These are phyloP conservation scores for Carcharodon carcharias DNA, from an alignment of 2,797 vertebrate genomes.

Conservation along the genomic window DNA sequence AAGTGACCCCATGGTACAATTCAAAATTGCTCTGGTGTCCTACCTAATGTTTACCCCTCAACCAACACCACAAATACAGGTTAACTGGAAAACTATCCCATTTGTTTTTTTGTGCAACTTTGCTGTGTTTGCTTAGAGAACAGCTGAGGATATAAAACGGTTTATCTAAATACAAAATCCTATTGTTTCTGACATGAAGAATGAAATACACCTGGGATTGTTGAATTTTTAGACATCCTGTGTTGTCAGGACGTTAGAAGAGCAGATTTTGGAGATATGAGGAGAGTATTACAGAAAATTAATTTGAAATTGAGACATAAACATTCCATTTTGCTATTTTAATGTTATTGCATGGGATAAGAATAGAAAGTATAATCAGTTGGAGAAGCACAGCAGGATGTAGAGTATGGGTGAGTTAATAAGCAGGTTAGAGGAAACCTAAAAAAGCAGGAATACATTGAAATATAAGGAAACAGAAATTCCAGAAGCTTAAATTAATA, in stretches of 20 bases:
- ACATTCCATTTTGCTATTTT: not conserved
- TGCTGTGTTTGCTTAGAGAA: not conserved
- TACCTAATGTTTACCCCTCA: not conserved
- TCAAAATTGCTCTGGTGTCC: not conserved
- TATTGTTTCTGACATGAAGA: not conserved
- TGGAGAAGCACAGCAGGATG: not conserved
- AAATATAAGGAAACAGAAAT: not conserved
- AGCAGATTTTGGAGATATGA: not conserved
- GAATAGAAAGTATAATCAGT: not conserved
- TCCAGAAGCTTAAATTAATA: not conserved
- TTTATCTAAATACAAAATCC: not conserved
- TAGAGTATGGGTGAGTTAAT: not conserved
- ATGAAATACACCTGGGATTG: not conserved
- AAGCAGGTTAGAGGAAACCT: not conserved
- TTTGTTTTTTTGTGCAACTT: not conserved
- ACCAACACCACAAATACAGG: not conserved
- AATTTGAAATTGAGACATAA: not conserved
- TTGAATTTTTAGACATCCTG: not conserved
- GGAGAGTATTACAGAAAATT: not conserved
- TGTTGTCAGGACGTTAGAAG: not conserved
- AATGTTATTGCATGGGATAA: slow-evolving; percentile 1
- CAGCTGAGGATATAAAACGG: not conserved
- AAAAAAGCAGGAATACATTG: not conserved
- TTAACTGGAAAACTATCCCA: not conserved
- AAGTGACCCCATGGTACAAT: not conserved